These are phyloP conservation scores for Rosalia funebris DNA, from an alignment of 2,888 invertebrate genomes.

Conservation along the genomic window DNA sequence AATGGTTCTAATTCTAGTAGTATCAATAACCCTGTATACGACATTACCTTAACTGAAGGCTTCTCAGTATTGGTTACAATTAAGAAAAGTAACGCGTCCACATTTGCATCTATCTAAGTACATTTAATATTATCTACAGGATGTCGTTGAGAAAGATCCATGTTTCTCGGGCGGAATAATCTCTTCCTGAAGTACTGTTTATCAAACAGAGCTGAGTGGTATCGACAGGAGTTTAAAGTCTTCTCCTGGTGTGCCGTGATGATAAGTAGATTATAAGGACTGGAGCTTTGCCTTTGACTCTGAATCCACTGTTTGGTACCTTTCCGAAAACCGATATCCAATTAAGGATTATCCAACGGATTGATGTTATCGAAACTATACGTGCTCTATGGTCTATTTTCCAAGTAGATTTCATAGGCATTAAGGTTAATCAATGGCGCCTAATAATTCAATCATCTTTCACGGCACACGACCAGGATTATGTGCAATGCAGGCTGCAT, in stretches of 20 bases:
- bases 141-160: too few relatives aligned
- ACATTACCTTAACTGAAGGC: too few relatives aligned
- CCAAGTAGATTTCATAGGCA: constrained; percentile 23
- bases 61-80: too few relatives aligned
- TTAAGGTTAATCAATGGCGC: constrained; percentile 21
- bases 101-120: too few relatives aligned
- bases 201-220: constrained; percentile 23
- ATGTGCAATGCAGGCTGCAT: background rate
- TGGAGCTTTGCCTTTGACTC: constrained; percentile 41
- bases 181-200: constrained; percentile 15
- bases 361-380: constrained; percentile 49
- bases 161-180: constrained; percentile 7
- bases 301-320: constrained; percentile 47
- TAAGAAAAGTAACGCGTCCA: too few relatives aligned
- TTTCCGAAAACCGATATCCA: constrained; percentile 51
- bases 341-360: constrained; percentile 51
- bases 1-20: too few relatives aligned
- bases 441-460: constrained; percentile 9
- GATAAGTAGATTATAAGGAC: constrained; percentile 47
- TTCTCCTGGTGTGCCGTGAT: constrained; percentile 39
- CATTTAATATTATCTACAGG: too few relatives aligned
- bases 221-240: constrained; percentile 37
- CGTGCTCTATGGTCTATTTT: constrained; percentile 30
- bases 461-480: background rate
- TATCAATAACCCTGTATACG: too few relatives aligned